Percentiles rank a stretch among this genome's conserved stretches.
phyloP scores from a whole-genome alignment of 2,113 vertebrate genomes.

The Vulpes lagopus region DNA sequence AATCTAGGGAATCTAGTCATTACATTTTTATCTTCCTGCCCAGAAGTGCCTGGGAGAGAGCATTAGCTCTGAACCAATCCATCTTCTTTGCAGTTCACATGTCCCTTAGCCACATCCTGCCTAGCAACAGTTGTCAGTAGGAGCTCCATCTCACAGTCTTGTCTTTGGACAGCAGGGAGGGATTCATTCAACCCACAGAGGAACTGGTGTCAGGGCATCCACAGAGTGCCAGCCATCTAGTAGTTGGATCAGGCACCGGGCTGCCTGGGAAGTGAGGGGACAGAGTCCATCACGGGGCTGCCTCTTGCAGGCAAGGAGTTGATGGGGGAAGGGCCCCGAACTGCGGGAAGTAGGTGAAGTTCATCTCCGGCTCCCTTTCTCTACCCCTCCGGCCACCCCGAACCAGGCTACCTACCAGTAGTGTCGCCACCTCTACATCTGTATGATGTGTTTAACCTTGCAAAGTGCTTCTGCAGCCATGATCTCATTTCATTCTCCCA shows the following conservation, averaged over 20 bases:
- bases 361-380: slow-evolving; percentile 26
- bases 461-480: slow-evolving; percentile 58
- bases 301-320: slow-evolving; percentile 33
- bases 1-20: slow-evolving; percentile 60
- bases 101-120: slow-evolving; percentile 58
- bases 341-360: neutral
- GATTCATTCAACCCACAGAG: slow-evolving; percentile 2
- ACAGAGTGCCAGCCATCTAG: slow-evolving; percentile 20
- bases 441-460: slow-evolving; percentile 65
- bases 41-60: neutral
- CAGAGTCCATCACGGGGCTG: neutral
- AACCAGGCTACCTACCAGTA: slow-evolving; percentile 54
- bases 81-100: slow-evolving; percentile 35
- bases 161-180: neutral
- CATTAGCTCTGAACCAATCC: slow-evolving; percentile 20
- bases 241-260: neutral
- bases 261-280: neutral
- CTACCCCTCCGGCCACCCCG: neutral
- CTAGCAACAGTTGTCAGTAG: slow-evolving; percentile 63
- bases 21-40: slow-evolving; percentile 47
- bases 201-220: neutral
- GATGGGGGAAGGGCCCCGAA: neutral
- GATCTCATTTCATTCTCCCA: slow-evolving; percentile 74
- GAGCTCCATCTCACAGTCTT: neutral
- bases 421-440: slow-evolving; percentile 23